These are phyloP conservation scores for Carcharodon carcharias DNA, from an alignment of 2,797 vertebrate genomes.

Conservation along the genomic window DNA sequence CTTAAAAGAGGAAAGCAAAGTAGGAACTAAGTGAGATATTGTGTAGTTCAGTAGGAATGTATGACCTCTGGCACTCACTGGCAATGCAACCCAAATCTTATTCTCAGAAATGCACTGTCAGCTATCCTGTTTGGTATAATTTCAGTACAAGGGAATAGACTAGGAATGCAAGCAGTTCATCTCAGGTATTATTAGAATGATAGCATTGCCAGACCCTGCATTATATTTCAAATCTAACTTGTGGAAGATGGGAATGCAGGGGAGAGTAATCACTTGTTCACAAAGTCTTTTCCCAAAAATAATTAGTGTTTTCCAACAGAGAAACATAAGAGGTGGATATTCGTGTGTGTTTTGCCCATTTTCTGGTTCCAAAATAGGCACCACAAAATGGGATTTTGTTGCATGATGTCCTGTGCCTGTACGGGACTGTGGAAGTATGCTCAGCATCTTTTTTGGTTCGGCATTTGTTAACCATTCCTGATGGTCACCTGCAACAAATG, in stretches of 20 bases:
- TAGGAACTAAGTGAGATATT: background rate
- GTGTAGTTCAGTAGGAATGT: background rate
- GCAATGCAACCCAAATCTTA: background rate
- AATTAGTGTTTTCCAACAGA: background rate
- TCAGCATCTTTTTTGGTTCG: background rate
- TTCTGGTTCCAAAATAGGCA: background rate
- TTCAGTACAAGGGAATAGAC: background rate
- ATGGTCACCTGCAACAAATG: background rate
- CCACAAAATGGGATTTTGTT: background rate
- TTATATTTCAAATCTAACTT: background rate
- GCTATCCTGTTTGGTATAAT: background rate
- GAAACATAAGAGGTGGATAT: background rate
- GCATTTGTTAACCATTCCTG: background rate
- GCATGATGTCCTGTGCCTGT: background rate
- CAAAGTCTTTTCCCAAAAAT: background rate
- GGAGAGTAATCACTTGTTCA: background rate
- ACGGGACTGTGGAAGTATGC: too few relatives aligned
- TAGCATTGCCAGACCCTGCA: background rate
- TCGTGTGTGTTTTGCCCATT: background rate
- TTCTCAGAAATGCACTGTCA: background rate
- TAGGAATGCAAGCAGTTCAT: background rate
- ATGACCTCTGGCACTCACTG: background rate
- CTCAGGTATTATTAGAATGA: background rate
- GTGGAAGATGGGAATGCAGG: background rate
- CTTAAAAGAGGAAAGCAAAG: background rate